phyloP scores from a whole-genome alignment of 1,140 invertebrate genomes.

The Plectus sambesii region DNA sequence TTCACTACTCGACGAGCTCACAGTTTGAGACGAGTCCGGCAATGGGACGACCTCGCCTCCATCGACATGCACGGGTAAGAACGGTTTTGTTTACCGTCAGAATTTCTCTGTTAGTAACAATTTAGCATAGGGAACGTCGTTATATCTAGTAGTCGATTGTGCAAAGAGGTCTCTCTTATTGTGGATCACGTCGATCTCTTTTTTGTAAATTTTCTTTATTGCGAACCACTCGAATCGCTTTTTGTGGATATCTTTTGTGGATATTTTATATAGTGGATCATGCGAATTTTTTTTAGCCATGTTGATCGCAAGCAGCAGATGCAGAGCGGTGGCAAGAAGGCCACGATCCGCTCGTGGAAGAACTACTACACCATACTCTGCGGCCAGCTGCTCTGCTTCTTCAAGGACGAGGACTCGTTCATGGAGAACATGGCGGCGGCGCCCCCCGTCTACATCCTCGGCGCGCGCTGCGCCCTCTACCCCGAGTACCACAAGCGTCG shows the following conservation, averaged over 20 bases:
- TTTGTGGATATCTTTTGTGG: neutral
- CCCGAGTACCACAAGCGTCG: slow-evolving; percentile 89
- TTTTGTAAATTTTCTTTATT: too few species aligned
- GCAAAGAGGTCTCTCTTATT: too few species aligned
- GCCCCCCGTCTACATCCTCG: slow-evolving; percentile 68
- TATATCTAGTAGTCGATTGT: too few species aligned
- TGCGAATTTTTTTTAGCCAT: slow-evolving; percentile 56
- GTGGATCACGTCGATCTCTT: too few species aligned
- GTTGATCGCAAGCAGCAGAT: slow-evolving; percentile 88
- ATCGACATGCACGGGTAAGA: slow-evolving; percentile 46
- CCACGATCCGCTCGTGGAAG: slow-evolving; percentile 87
- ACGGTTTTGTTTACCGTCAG: too few species aligned
- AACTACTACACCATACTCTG: slow-evolving; percentile 85
- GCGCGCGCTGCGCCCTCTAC: slow-evolving; percentile 38
- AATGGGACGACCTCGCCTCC: slow-evolving; percentile 54
- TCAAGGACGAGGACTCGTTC: slow-evolving; percentile 74
- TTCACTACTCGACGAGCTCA: slow-evolving; percentile 81
- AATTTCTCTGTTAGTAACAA: too few species aligned
- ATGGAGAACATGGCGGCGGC: slow-evolving; percentile 67
- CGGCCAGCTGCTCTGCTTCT: slow-evolving; percentile 92
- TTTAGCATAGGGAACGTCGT: too few species aligned
- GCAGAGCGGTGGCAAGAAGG: slow-evolving; percentile 79
- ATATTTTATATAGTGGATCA: neutral
- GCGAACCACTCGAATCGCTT: too few species aligned
- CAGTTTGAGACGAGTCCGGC: slow-evolving; percentile 68